A percentile compares a stretch with the other conserved stretches of the same genome.
Evolutionary conservation across 2,797 vertebrate genomes (phyloP).

Genomic region (Brachymystax lenok): DNA sequence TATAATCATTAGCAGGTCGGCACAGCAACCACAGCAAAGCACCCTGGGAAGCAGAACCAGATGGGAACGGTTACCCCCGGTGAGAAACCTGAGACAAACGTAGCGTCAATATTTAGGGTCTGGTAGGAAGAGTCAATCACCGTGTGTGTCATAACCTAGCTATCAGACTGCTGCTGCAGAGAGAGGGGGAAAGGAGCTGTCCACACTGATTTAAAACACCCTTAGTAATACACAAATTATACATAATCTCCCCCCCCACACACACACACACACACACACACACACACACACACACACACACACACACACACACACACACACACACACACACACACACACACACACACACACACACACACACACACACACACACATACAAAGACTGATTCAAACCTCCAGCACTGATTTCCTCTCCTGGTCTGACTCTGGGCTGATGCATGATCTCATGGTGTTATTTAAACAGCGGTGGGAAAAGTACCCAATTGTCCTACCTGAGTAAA

Average conservation of each 20-base stretch:
- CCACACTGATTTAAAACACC: neutral
- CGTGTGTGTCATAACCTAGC: conserved; percentile 36
- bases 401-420: conserved; percentile 6
- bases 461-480: no score
- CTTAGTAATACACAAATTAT: neutral
- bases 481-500: no score
- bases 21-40: conserved; percentile 60
- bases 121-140: conserved; percentile 25
- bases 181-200: neutral
- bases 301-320: neutral
- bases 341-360: conserved; percentile 3
- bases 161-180: conserved; percentile 38
- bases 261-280: conserved; percentile 9
- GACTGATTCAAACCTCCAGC: conserved; percentile 10
- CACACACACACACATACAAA: conserved; percentile 5
- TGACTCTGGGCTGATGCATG: neutral
- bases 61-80: conserved; percentile 50
- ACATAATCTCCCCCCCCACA: neutral
- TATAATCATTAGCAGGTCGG: conserved; percentile 52
- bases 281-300: neutral
- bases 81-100: conserved; percentile 63
- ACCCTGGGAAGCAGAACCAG: conserved; percentile 57
- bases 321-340: conserved; percentile 8
- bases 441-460: no score
- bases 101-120: conserved; percentile 50